Percentiles rank a stretch among this genome's conserved stretches.
Evolutionary conservation across 2,888 invertebrate species (phyloP).

Genomic region (Willowsia nigromaculata): DNA sequence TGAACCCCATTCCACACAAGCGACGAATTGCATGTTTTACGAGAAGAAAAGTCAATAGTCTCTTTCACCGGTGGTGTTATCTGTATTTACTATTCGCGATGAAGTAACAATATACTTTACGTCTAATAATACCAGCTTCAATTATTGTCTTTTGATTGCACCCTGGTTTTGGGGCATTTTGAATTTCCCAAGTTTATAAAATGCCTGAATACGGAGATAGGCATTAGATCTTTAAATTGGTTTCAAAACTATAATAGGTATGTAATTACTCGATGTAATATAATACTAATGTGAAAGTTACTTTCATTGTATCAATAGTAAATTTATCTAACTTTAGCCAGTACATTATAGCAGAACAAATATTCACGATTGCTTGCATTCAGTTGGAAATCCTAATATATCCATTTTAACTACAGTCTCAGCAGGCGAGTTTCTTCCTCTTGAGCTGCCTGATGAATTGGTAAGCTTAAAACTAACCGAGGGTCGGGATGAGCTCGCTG

Average conservation of each 20-base stretch:
- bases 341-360: not conserved
- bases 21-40: too few species aligned
- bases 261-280: not conserved
- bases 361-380: constrained; percentile 74
- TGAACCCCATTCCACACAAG: too few species aligned
- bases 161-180: constrained; percentile 27
- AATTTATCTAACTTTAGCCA: too few species aligned
- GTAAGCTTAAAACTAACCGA: constrained; percentile 68
- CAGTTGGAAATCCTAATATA: constrained; percentile 74
- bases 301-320: not conserved
- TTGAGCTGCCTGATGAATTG: constrained; percentile 55
- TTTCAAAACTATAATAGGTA: too few species aligned
- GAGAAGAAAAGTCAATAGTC: not conserved
- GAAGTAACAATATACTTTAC: not conserved
- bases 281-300: not conserved
- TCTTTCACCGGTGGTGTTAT: not conserved
- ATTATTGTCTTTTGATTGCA: constrained; percentile 60
- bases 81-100: not conserved
- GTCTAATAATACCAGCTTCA: not conserved
- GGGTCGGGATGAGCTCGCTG: constrained; percentile 39
- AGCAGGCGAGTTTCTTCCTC: constrained; percentile 65
- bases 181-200: constrained; percentile 15
- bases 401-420: constrained; percentile 74
- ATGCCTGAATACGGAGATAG: not conserved
- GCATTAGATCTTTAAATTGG: not conserved